phyloP scores from a whole-genome alignment of 2,113 vertebrate species.

The Madoqua kirkii region DNA sequence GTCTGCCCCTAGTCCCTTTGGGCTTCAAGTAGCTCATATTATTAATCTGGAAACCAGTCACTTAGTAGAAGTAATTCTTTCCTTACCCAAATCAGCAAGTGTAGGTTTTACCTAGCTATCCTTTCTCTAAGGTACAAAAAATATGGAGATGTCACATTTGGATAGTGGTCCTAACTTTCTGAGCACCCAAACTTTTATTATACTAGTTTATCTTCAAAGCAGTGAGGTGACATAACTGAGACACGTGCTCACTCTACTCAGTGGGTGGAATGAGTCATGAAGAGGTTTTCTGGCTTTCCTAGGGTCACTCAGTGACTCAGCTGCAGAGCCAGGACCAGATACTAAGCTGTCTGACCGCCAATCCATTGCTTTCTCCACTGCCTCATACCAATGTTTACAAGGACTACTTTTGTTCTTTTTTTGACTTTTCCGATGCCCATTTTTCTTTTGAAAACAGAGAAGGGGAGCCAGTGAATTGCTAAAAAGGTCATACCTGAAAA shows the following conservation, averaged over 20 bases:
- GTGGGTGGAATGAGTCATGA: background rate
- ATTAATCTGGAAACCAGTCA: conserved; percentile 9
- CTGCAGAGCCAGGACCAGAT: background rate
- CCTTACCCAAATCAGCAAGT: background rate
- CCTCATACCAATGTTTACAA: background rate
- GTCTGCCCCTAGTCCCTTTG: background rate
- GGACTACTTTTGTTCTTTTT: conserved; percentile 26
- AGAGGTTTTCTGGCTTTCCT: background rate
- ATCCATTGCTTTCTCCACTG: background rate
- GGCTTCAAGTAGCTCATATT: background rate
- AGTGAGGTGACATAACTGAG: background rate
- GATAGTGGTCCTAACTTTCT: background rate
- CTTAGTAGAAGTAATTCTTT: background rate
- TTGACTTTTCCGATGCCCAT: background rate
- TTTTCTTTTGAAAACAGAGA: conserved; percentile 48
- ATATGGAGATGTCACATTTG: background rate
- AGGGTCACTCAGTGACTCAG: background rate
- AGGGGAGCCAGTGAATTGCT: conserved; percentile 45
- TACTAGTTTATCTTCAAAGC: background rate
- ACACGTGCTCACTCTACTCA: background rate
- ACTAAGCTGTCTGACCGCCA: background rate
- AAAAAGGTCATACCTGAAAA: conserved; percentile 87
- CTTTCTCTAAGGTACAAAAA: conserved; percentile 27
- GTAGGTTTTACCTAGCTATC: background rate
- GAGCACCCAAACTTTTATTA: background rate